Conservation (phyloP, 2,888 invertebrate genomes). For the Aphrophora alni region DNA sequence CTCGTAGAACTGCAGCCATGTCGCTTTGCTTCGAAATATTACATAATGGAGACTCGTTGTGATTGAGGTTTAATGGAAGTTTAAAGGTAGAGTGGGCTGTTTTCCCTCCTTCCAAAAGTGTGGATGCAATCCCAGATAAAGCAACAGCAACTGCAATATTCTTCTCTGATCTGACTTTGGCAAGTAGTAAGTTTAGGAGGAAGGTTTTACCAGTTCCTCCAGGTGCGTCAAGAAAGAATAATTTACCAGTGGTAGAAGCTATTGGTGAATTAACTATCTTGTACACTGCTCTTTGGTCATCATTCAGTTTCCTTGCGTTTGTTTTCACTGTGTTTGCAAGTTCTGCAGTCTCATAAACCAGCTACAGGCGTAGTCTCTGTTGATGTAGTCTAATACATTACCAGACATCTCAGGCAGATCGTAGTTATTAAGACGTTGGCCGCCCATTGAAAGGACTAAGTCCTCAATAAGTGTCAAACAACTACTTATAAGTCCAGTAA, state of each 20-base stretch:
- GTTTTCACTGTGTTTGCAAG: conserved; percentile 18
- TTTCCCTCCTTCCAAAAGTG: conserved; percentile 52
- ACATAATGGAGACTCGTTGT: conserved; percentile 47
- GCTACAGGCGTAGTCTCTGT: conserved; percentile 16
- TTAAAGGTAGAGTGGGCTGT: not conserved
- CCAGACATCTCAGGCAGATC: conserved; percentile 4
- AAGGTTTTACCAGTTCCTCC: conserved; percentile 56
- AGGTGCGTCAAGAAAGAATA: conserved; percentile 55
- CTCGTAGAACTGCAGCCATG: conserved; percentile 52
- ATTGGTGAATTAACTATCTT: conserved; percentile 27
- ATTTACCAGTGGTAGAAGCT: conserved; percentile 6
- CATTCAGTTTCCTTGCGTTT: conserved; percentile 2
- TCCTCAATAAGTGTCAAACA: conserved; percentile 44
- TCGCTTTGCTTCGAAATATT: conserved; percentile 51
- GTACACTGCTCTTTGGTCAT: conserved; percentile 39
- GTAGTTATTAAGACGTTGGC: conserved; percentile 16
- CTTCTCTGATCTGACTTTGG: conserved; percentile 50
- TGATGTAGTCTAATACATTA: not conserved
- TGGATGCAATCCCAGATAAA: conserved; percentile 56
- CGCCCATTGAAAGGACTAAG: conserved; percentile 2
- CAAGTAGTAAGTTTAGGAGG: conserved; percentile 52
- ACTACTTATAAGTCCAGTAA: conserved; percentile 48
- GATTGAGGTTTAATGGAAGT: conserved; percentile 49
- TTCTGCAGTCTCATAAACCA: conserved; percentile 3
- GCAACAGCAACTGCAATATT: conserved; percentile 55